Conservation (phyloP, 2,113 vertebrate genomes). For the Glaucidium brasilianum region DNA sequence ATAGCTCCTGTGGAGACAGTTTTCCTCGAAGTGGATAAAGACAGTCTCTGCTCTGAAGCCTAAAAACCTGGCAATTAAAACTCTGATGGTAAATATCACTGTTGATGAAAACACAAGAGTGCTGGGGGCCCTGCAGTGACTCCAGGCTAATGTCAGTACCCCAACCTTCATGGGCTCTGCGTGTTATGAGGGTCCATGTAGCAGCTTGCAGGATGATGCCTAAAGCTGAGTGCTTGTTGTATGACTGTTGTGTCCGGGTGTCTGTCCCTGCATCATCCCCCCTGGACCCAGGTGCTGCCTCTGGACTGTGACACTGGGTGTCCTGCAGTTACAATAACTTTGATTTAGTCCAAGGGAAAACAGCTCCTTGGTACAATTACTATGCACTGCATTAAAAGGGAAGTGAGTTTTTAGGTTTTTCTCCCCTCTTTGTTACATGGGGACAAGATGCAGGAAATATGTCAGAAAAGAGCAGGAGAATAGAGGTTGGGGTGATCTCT, state of each 20-base stretch:
- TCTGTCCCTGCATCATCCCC: not conserved
- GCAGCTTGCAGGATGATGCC: not conserved
- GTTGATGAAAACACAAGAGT: not conserved
- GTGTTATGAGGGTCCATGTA: rapidly evolving
- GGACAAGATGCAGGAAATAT: not conserved
- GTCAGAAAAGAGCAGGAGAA: not conserved
- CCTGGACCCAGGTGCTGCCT: not conserved
- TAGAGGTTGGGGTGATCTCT: not conserved
- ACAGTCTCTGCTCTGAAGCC: not conserved
- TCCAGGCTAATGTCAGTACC: not conserved
- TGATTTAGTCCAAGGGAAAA: not conserved
- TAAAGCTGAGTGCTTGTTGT: not conserved
- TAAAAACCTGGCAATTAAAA: not conserved
- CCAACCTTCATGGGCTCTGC: rapidly evolving
- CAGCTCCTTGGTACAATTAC: not conserved
- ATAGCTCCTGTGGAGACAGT: not conserved
- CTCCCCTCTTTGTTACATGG: not conserved
- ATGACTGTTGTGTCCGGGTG: not conserved
- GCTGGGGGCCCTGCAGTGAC: not conserved
- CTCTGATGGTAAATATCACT: not conserved
- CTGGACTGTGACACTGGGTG: not conserved
- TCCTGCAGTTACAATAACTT: not conserved
- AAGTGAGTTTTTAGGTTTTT: not conserved
- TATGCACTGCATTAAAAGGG: not conserved
- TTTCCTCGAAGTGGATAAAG: not conserved